Evolutionary conservation across 2,888 invertebrate genomes (phyloP).

Genomic region (Anthoptus insignis): DNA sequence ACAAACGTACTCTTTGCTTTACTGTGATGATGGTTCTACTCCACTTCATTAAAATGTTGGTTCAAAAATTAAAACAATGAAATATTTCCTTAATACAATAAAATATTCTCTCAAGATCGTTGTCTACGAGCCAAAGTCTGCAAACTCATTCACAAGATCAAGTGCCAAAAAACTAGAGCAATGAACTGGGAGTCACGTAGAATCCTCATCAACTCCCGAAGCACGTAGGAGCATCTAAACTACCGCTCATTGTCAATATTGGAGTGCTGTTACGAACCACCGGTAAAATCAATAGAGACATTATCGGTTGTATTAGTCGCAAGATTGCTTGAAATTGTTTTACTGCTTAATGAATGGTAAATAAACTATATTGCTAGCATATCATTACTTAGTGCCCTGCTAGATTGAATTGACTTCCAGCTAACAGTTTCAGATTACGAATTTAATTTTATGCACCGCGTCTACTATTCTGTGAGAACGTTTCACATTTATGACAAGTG

Average conservation of each 20-base stretch:
- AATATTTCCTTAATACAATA: constrained; percentile 63
- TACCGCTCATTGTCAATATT: constrained; percentile 86
- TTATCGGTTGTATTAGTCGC: constrained; percentile 74
- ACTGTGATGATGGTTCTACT: constrained; percentile 2
- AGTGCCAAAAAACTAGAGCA: constrained; percentile 83
- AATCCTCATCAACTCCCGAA: constrained; percentile 74
- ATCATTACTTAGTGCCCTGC: constrained; percentile 4
- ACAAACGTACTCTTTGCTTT: neutral
- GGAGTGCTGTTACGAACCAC: constrained; percentile 75
- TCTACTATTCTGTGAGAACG: neutral
- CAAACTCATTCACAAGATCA: constrained; percentile 82
- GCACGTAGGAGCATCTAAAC: constrained; percentile 84
- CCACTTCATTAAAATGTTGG: constrained; percentile 15
- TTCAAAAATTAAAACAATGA: constrained; percentile 6
- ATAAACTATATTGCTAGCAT: constrained; percentile 44
- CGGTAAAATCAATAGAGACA: constrained; percentile 80
- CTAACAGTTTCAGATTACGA: constrained; percentile 10
- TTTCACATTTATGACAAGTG: neutral
- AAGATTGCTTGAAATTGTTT: constrained; percentile 70
- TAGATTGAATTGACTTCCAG: constrained; percentile 12
- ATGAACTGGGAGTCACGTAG: constrained; percentile 84
- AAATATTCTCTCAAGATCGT: constrained; percentile 69
- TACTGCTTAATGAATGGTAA: constrained; percentile 66
- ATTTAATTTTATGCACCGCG: neutral
- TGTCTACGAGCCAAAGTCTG: constrained; percentile 73